Percentiles rank a stretch among this genome's conserved stretches.
phyloP scores from a whole-genome alignment of 2,797 vertebrate genomes.

The Coilia nasus region DNA sequence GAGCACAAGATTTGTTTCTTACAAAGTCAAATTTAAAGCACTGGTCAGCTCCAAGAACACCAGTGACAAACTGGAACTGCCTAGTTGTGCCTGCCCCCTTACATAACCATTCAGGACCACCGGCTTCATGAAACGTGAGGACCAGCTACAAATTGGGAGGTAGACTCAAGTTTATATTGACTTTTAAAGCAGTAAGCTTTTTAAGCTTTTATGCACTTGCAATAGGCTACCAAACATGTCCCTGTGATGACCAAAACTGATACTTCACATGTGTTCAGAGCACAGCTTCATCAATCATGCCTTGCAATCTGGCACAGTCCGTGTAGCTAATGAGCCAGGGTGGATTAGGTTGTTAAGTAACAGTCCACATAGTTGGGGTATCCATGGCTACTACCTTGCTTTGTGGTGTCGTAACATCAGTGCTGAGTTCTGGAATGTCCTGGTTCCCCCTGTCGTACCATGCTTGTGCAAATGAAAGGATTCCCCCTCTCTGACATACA shows the following conservation, averaged over 20 bases:
- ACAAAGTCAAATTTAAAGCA: neutral
- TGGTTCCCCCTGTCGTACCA: neutral
- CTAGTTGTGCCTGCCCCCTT: neutral
- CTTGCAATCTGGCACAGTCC: neutral
- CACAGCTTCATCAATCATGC: neutral
- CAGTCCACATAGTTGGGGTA: neutral
- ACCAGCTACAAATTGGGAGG: neutral
- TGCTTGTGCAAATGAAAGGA: neutral
- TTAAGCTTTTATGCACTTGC: neutral
- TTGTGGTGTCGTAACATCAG: neutral
- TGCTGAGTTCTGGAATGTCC: neutral
- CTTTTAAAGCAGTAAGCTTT: neutral
- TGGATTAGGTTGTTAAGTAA: constrained; percentile 5
- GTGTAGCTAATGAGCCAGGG: neutral
- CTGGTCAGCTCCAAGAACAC: neutral
- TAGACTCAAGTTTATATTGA: neutral
- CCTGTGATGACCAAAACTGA: neutral
- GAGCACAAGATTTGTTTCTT: neutral
- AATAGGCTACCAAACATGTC: neutral
- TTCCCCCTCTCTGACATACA: neutral
- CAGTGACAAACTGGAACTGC: neutral
- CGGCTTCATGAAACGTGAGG: neutral
- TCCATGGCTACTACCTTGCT: neutral
- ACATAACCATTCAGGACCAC: neutral
- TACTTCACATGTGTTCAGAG: neutral